A percentile compares a stretch with the other conserved stretches of the same genome.
Evolutionary conservation across 2,888 invertebrate genomes (phyloP).

Genomic region (Hydrotaea cyrtoneurina): DNA sequence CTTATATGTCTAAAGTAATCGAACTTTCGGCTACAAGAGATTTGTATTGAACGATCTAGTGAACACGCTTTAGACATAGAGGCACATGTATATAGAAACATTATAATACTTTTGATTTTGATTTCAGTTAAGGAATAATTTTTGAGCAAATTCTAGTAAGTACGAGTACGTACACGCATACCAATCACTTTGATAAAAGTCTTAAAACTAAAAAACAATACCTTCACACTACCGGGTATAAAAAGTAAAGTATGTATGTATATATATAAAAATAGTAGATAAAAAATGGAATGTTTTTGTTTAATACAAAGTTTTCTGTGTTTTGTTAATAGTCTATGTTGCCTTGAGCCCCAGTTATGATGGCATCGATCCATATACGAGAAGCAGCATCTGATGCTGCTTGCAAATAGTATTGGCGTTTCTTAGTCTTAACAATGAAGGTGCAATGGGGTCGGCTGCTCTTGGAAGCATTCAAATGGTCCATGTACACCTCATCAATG

Average conservation of each 20-base stretch:
- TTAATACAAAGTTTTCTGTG: background rate
- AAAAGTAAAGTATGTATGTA: background rate
- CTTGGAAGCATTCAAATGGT: conserved; percentile 93
- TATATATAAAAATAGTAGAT: conserved; percentile 2
- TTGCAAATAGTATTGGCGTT: conserved; percentile 91
- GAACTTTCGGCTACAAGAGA: background rate
- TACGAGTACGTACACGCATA: conserved; percentile 1
- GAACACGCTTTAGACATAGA: conserved; percentile 35
- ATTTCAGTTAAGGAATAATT: conserved; percentile 32
- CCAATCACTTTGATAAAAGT: conserved; percentile 28
- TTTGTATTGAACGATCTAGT: background rate
- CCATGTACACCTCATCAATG: conserved; percentile 87
- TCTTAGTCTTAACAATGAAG: conserved; percentile 94
- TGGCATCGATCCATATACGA: conserved; percentile 94
- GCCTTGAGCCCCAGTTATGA: conserved; percentile 74
- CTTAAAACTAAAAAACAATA: conserved; percentile 44
- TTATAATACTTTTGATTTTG: conserved; percentile 43
- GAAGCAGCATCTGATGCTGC: conserved; percentile 95
- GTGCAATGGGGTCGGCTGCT: conserved; percentile 93
- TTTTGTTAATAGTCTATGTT: conserved; percentile 60
- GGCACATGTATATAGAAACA: conserved; percentile 61
- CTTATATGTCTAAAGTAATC: background rate
- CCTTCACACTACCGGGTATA: conserved; percentile 39
- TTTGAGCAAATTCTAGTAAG: conserved; percentile 33
- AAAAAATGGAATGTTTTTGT: conserved; percentile 48